Base-by-base conservation (phyloP, 2,113 vertebrate genomes). In the Mormyrus lacerda region DNA sequence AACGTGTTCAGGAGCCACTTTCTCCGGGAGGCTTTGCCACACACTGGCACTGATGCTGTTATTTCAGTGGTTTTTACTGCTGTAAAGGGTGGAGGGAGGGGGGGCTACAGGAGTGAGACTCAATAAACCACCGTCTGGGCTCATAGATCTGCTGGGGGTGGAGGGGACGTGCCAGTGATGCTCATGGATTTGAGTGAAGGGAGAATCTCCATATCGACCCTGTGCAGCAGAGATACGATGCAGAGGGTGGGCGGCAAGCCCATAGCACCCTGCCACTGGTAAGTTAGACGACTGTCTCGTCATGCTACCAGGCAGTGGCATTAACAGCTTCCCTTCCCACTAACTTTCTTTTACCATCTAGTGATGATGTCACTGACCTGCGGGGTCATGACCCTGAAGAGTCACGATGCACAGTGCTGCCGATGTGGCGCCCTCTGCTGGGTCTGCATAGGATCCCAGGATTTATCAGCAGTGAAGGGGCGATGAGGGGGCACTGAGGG, bases 171-270 rank as follows among this genome's bases (percentile, higher is more conserved):
- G 73, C 73, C n/a, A 39, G 45, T 48, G 19, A 48, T 27, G 82
- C 42, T 48, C 24, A n/a, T 85, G 42, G 24, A 48, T 85, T 85
- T 85, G 45, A 42, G 44, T 47, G 24, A 85, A 48, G 45, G 45
- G 47, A 48, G 44, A 27, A 85, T 48, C 27, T 53, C 48, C 50
- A 39, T 42, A 87, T 87, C 35, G 19, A n/a, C 19, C n/a, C 85
- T 50, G 85, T 27, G 85, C 15, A 86, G 45, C 55, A 86, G 7
- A 76, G 83, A 87, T 50, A 89, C 9, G 73, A 44, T 87, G 85
- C 50, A 8, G 51, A 8, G 35, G 42, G 35, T 11, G 21, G 35
- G 55, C 42, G 35, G 27, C 15, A 3, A 39, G n/a, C 7, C 48
- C 27, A 6, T 17, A 53, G 31, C 31, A 87, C 24, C n/a, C 39